Evolutionary conservation across 2,113 vertebrate genomes (phyloP).

Genomic region (Siphamia tubifer): DNA sequence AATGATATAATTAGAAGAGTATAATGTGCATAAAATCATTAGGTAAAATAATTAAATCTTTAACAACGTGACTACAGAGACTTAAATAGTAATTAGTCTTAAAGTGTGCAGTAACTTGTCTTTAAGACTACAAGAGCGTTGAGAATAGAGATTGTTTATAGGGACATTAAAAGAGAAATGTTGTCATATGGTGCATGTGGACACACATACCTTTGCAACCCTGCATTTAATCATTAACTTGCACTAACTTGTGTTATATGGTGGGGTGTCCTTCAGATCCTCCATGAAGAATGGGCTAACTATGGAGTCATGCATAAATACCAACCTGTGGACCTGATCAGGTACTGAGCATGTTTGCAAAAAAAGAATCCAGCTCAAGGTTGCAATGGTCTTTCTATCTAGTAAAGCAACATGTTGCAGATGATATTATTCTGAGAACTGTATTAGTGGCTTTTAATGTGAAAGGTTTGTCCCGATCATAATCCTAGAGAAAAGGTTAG

Average conservation of each 20-base stretch:
- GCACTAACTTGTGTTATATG: background rate
- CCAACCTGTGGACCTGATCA: slow-evolving; percentile 95
- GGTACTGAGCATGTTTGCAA: slow-evolving; percentile 72
- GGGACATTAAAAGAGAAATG: too few species aligned
- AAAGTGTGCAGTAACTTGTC: too few species aligned
- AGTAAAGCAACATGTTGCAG: background rate
- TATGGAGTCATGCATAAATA: slow-evolving; percentile 96
- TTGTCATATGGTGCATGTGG: too few species aligned
- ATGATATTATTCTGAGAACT: background rate
- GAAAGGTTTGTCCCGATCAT: background rate
- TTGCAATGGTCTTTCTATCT: background rate
- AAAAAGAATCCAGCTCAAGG: background rate
- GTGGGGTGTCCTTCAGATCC: slow-evolving; percentile 77
- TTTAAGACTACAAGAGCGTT: too few species aligned
- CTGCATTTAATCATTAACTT: background rate
- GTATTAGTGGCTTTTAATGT: background rate
- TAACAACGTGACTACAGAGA: too few species aligned
- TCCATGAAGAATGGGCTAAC: slow-evolving; percentile 96
- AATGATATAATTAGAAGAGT: too few species aligned
- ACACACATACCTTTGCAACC: background rate
- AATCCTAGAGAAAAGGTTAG: background rate
- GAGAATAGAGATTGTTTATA: too few species aligned
- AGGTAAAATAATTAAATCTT: too few species aligned
- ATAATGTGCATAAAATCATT: too few species aligned
- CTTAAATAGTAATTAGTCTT: too few species aligned